Base-by-base conservation (phyloP, 1,140 invertebrate genomes). In the Lepidurus arcticus region DNA sequence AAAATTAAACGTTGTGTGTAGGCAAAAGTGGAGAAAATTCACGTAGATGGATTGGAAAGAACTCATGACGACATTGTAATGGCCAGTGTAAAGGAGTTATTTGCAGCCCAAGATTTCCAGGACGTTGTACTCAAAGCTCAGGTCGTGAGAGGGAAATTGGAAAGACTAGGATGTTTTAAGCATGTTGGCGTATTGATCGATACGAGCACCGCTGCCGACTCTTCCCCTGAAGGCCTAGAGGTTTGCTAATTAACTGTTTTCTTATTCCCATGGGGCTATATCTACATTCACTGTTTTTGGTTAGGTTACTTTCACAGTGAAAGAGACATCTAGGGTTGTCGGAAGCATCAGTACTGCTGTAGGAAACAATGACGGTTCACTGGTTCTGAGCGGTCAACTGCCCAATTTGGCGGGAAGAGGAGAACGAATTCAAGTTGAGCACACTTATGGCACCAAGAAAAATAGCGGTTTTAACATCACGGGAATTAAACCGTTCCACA, bases 21-120 rank as follows among this genome's bases (percentile, higher is more conserved):
- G 90, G 92, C 91, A 34, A 86, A 90, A 81, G 93, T 95, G 1
- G 92, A 94, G 80, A 88, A 89, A 84, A 87, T 96, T 76, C 88
- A 92, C 82, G 88, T 96, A 74, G 92, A 94, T 84, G 94, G 94
- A 1, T 83, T 96, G 11, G 86, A 82, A n/a, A 85, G 93, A 78
- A 96, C 94, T 1, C 94, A 94, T 84, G 90, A 95, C 86, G 93
- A 95, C 81, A 89, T 95, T 76, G 85, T 96, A n/a, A 87, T 89
- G 77, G 87, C 88, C 76, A 90, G 90, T 81, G 88, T 95, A 0
- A 85, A 87, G 74, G 90, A 92, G 44, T 85, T 95, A 13, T 93
- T 94, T 82, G 87, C 88, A 78, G 91, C 92, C 1, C 86, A 87
- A 34, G 86, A 86, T 80, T 88, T 89, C 80, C 82, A 86, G 81